Percentiles rank a stretch among this genome's conserved stretches.
phyloP scores from a whole-genome alignment of 1,140 invertebrate species.

The roundworm (Caenorhabditis elegans) region WBcel235 BX284605.5:13246501-13247000 shows the following conservation, averaged over 20 bases:
- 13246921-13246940: conserved; percentile 89
- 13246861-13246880: not conserved
- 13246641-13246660: not conserved
- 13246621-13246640: not conserved
- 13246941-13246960: conserved; percentile 86
- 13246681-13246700: no score
- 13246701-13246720: no score
- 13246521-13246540: no score
- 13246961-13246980: no score
- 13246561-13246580: not conserved
- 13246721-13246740: no score
- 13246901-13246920: conserved; percentile 66
- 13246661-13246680: not conserved
- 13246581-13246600: not conserved
- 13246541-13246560: not conserved
- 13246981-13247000: no score
- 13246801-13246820: not conserved
- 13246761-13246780: not conserved
- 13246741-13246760: no score
- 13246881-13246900: conserved; percentile 66
- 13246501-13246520: no score
- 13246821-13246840: not conserved
- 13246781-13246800: not conserved
- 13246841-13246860: not conserved
- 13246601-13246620: not conserved